Conservation (phyloP, 2,797 vertebrate species). For the Cynopterus sphinx region DNA sequence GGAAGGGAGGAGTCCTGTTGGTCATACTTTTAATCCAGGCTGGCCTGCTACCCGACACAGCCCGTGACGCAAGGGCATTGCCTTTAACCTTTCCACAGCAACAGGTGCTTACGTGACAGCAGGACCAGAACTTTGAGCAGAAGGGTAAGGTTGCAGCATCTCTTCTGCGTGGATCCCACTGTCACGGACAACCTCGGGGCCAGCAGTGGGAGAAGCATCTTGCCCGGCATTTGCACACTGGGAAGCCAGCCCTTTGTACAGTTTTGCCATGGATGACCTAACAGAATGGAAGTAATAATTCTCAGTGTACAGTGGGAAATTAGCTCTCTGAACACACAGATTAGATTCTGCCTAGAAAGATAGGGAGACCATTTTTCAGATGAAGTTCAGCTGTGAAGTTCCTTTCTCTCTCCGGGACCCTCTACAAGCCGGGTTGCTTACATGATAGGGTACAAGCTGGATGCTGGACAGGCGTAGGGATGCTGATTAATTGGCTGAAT, state of each 20-base stretch:
- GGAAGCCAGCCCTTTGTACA: conserved; percentile 90
- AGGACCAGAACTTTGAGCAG: conserved; percentile 82
- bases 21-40: not conserved
- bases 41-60: not conserved
- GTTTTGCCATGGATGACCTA: conserved; percentile 93
- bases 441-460: not conserved
- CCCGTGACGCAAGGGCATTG: not conserved
- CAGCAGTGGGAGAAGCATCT: conserved; percentile 84
- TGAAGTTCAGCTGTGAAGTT: not conserved
- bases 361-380: not conserved
- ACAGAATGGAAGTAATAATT: conserved; percentile 75
- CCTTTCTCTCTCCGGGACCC: not conserved
- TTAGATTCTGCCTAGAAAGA: conserved; percentile 44
- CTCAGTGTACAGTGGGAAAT: not conserved
- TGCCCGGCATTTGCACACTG: conserved; percentile 85
- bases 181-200: conserved; percentile 84
- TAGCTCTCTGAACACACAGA: not conserved
- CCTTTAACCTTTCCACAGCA: conserved; percentile 25
- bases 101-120: conserved; percentile 85
- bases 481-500: conserved; percentile 1
- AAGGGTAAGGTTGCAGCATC: conserved; percentile 84
- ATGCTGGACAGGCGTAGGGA: not conserved
- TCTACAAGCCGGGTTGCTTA: conserved; percentile 22
- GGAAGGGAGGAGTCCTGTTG: not conserved
- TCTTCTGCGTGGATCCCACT: conserved; percentile 90